These are phyloP conservation scores for Gavia stellata DNA, from an alignment of 2,113 vertebrate species.

Conservation along the genomic window DNA sequence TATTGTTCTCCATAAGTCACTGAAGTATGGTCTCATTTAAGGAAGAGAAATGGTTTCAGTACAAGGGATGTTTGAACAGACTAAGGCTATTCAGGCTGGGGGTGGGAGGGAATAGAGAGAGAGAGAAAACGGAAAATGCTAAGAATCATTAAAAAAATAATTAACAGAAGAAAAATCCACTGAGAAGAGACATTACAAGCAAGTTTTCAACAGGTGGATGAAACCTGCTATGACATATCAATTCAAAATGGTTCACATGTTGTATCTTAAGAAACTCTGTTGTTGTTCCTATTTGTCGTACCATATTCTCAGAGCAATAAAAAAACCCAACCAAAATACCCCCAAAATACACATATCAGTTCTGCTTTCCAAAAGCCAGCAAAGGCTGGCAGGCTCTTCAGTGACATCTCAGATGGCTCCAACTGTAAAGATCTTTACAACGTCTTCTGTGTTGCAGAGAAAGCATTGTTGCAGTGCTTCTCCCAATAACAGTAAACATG, in stretches of 20 bases:
- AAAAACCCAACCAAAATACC: neutral
- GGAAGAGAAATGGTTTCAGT: neutral
- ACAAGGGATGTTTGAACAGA: neutral
- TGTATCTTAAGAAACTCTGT: neutral
- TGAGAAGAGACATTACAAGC: neutral
- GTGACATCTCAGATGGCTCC: neutral
- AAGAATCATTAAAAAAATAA: neutral
- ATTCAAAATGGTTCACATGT: neutral
- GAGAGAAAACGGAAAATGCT: neutral
- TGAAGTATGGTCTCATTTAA: neutral
- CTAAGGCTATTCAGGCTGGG: neutral
- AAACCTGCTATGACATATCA: neutral
- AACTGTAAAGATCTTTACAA: neutral
- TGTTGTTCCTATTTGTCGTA: neutral
- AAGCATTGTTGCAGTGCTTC: neutral
- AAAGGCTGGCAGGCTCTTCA: neutral
- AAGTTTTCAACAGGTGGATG: neutral
- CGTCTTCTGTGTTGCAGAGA: neutral
- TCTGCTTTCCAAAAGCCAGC: neutral
- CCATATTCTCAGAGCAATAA: neutral
- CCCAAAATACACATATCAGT: accelerated
- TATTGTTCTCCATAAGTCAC: neutral
- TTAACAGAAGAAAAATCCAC: neutral
- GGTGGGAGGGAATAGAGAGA: too few species aligned
- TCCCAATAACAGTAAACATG: neutral